A percentile compares a stretch with the other conserved stretches of the same genome.
phyloP scores from a whole-genome alignment of 2,113 vertebrate genomes.

The Nibea coibor region DNA sequence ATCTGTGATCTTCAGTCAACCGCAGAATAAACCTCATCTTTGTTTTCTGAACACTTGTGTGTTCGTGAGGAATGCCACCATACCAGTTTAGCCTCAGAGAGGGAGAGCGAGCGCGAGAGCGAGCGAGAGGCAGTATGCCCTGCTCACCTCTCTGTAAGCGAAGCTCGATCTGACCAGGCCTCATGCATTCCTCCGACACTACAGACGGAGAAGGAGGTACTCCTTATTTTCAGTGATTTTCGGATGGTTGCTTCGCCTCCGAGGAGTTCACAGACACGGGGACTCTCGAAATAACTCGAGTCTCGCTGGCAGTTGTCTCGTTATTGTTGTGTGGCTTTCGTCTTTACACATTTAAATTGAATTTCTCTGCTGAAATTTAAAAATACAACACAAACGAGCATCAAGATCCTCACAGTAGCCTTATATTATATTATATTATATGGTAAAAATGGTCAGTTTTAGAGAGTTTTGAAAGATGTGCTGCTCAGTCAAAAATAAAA shows the following conservation, averaged over 20 bases:
- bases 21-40: constrained; percentile 41
- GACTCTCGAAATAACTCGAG: not conserved
- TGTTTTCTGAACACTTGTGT: constrained; percentile 58
- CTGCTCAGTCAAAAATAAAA: not conserved
- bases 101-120: not conserved
- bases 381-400: not conserved
- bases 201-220: constrained; percentile 53
- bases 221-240: constrained; percentile 60
- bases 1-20: constrained; percentile 14
- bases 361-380: not conserved
- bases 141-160: constrained; percentile 58
- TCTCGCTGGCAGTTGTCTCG: not conserved
- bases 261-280: constrained; percentile 24
- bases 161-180: constrained; percentile 63
- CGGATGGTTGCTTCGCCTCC: constrained; percentile 38
- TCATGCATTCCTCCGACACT: constrained; percentile 65
- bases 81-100: constrained; percentile 63
- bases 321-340: constrained; percentile 22
- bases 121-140: constrained; percentile 39
- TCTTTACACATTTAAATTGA: not conserved
- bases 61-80: constrained; percentile 72
- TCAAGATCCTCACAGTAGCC: not conserved
- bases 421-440: too few species aligned
- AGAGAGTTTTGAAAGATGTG: not conserved
- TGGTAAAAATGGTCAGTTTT: not conserved